Percentiles rank a stretch among this genome's conserved stretches.
phyloP scores from a whole-genome alignment of 2,113 vertebrate species.

The Philantomba maxwellii region DNA sequence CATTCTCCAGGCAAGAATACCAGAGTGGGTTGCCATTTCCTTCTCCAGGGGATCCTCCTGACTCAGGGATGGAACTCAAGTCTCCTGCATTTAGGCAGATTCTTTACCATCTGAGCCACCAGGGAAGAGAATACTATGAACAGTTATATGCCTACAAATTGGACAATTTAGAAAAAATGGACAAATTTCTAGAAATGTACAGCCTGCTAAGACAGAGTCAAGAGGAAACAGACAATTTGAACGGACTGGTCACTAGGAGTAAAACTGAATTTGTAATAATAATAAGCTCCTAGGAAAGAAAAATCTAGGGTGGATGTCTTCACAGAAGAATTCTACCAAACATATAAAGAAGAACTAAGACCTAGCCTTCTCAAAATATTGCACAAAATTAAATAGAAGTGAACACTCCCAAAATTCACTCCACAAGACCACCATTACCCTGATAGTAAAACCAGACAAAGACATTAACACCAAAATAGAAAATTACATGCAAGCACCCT shows the following conservation, averaged over 20 bases:
- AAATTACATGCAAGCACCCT: not conserved
- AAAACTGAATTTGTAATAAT: not conserved
- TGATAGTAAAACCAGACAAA: not conserved
- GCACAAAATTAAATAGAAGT: not conserved
- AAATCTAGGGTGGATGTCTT: not conserved
- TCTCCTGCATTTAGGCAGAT: not conserved
- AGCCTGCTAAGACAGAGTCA: not conserved
- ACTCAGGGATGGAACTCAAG: not conserved
- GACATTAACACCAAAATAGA: not conserved
- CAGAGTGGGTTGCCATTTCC: not conserved
- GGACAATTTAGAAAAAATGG: not conserved
- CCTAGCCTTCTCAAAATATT: not conserved
- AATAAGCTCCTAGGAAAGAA: not conserved
- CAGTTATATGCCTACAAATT: not conserved
- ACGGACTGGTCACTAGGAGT: not conserved
- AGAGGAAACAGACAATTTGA: not conserved
- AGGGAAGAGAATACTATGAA: not conserved
- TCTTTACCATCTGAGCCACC: not conserved
- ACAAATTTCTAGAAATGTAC: not conserved
- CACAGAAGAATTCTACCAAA: not conserved
- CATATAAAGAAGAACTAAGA: not conserved
- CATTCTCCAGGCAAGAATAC: not conserved
- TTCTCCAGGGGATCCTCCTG: not conserved
- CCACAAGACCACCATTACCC: not conserved
- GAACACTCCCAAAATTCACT: not conserved